These are phyloP conservation scores for Mythimna vitellina DNA, from an alignment of 2,888 invertebrate species.

Conservation along the genomic window DNA sequence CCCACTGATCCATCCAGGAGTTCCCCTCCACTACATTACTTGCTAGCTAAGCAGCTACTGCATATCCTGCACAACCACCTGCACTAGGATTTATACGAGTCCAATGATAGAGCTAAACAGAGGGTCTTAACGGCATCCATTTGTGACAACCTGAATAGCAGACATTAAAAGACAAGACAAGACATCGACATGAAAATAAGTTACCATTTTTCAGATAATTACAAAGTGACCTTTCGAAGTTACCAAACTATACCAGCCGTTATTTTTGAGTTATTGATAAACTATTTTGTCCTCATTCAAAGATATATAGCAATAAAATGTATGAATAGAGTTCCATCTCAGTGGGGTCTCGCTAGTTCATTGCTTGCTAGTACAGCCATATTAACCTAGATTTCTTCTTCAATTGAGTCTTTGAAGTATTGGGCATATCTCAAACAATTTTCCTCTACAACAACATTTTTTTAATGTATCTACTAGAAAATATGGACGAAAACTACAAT, in stretches of 20 bases:
- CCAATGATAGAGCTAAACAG: no score
- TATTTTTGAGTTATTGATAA: neutral
- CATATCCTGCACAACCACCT: no score
- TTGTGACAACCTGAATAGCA: no score
- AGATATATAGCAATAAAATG: constrained; percentile 18
- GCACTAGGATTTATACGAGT: no score
- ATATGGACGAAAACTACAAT: no score
- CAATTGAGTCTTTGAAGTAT: constrained; percentile 26
- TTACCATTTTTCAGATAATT: neutral
- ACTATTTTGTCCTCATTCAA: neutral
- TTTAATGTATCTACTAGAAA: neutral
- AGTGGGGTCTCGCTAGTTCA: constrained; percentile 28
- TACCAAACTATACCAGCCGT: neutral
- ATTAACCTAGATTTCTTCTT: constrained; percentile 46
- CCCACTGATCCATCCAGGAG: no score
- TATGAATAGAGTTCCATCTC: constrained; percentile 21
- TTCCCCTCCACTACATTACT: no score
- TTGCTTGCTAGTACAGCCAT: constrained; percentile 36
- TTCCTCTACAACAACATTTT: neutral
- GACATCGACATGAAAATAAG: no score
- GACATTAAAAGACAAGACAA: no score
- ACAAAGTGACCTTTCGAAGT: neutral
- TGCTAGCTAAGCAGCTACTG: no score
- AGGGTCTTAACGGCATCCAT: no score
- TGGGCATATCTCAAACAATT: neutral